Evolutionary conservation across 2,113 vertebrate species (phyloP).

Genomic region (Merops nubicus): DNA sequence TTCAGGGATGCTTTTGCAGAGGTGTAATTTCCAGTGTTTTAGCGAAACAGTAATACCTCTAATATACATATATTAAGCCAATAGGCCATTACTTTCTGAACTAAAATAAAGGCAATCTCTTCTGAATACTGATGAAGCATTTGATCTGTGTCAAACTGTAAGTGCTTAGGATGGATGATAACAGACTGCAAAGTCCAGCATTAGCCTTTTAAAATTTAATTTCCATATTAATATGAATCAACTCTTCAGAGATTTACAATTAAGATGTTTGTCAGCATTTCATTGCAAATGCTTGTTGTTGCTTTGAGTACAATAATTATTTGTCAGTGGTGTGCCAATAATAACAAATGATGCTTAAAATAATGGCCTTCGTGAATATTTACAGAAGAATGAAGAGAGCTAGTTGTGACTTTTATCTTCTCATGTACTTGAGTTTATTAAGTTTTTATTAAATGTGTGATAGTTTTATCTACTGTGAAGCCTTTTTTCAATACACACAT

Average conservation of each 20-base stretch:
- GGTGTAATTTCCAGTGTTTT: background rate
- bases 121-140: background rate
- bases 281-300: background rate
- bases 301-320: background rate
- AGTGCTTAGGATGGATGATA: background rate
- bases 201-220: constrained; percentile 22
- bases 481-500: background rate
- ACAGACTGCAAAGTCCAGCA: background rate
- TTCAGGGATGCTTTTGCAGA: background rate
- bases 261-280: constrained; percentile 35
- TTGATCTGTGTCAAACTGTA: background rate
- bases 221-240: constrained; percentile 3
- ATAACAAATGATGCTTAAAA: background rate
- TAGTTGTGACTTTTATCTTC: background rate
- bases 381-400: background rate
- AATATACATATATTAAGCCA: background rate
- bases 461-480: background rate
- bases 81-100: background rate
- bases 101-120: background rate
- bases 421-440: background rate
- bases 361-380: background rate
- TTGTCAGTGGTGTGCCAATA: background rate
- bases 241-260: constrained; percentile 13
- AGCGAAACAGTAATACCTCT: background rate
- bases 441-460: background rate